Evolutionary conservation across 2,797 vertebrate genomes (phyloP).

Genomic region (Siniperca undulata): DNA sequence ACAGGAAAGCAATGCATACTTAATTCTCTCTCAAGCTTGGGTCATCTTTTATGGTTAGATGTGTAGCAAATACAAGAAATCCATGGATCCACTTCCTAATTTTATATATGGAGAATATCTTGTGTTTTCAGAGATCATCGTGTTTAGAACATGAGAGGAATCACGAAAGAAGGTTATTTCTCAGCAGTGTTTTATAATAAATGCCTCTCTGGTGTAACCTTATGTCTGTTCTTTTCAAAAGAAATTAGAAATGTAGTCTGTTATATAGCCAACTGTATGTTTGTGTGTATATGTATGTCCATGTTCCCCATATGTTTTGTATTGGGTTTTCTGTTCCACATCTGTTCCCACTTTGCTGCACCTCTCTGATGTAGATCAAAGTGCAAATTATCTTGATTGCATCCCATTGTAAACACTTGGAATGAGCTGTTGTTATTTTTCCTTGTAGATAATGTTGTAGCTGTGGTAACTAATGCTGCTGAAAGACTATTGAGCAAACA

Average conservation of each 20-base stretch:
- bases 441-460: slow-evolving; percentile 17
- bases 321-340: slow-evolving; percentile 22
- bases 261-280: neutral
- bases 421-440: neutral
- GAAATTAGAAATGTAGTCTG: neutral
- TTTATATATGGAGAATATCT: neutral
- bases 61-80: neutral
- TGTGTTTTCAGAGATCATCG: neutral
- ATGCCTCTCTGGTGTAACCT: neutral
- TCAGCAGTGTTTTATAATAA: neutral
- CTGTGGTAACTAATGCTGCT: slow-evolving; percentile 36
- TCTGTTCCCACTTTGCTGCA: slow-evolving; percentile 8
- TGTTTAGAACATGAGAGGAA: neutral
- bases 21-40: neutral
- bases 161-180: neutral
- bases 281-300: neutral
- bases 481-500: slow-evolving; percentile 31
- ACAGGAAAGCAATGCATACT: neutral
- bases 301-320: neutral
- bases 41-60: neutral
- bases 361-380: neutral
- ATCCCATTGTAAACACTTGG: slow-evolving; percentile 9
- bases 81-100: neutral
- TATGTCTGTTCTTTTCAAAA: neutral
- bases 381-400: slow-evolving; percentile 5